phyloP scores from a whole-genome alignment of 2,888 invertebrate genomes.

The Panorpa germanica region DNA sequence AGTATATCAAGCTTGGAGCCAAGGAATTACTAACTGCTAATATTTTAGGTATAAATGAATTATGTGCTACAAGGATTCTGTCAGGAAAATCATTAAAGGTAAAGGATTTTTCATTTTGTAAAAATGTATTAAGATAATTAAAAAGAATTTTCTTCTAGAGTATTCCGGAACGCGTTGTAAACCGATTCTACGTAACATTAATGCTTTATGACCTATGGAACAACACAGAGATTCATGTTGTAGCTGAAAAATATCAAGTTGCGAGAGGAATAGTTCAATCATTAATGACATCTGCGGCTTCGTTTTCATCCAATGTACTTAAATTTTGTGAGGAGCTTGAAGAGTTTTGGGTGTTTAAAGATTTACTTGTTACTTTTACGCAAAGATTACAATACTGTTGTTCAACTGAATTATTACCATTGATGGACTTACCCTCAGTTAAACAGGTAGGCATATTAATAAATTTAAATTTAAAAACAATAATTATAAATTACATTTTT shows the following conservation, averaged over 20 bases:
- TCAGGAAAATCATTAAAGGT: conserved; percentile 45
- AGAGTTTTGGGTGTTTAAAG: conserved; percentile 65
- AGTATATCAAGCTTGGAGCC: conserved; percentile 42
- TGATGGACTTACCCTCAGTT: conserved; percentile 80
- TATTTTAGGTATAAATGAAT: conserved; percentile 61
- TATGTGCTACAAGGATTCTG: conserved; percentile 43
- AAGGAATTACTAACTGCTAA: conserved; percentile 51
- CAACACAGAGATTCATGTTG: conserved; percentile 38
- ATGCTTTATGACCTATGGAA: conserved; percentile 67
- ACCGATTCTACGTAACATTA: conserved; percentile 70
- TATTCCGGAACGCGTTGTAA: conserved; percentile 37
- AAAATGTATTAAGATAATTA: neutral
- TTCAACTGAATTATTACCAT: conserved; percentile 52
- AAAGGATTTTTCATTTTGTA: conserved; percentile 13
- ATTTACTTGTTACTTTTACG: conserved; percentile 55
- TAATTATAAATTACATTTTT: neutral
- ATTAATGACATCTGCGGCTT: conserved; percentile 46
- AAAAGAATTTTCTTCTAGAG: conserved; percentile 23
- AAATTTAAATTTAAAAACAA: conserved; percentile 2
- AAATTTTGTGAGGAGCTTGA: conserved; percentile 63
- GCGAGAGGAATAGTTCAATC: conserved; percentile 67
- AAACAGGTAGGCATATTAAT: conserved; percentile 39
- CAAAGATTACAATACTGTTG: conserved; percentile 65
- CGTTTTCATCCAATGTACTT: conserved; percentile 57
- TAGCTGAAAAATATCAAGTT: conserved; percentile 51